A percentile compares a stretch with the other conserved stretches of the same genome.
Conservation (phyloP, 2,113 vertebrate genomes). For the Atrichornis clamosus region DNA sequence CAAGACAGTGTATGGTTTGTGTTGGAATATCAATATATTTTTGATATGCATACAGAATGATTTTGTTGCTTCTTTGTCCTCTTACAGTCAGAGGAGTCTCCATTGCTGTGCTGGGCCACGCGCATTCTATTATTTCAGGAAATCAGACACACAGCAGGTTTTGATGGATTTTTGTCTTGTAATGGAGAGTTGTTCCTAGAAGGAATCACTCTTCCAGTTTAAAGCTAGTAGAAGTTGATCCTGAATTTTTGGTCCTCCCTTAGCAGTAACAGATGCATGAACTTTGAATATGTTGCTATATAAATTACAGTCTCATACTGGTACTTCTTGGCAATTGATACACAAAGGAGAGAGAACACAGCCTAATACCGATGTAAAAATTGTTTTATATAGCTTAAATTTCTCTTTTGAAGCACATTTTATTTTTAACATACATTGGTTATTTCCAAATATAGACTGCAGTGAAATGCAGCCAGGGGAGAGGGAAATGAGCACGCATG, state of each 20-base stretch:
- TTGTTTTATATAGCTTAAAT: background rate
- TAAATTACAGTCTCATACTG: background rate
- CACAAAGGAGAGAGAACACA: background rate
- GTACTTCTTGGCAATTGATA: background rate
- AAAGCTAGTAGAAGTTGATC: background rate
- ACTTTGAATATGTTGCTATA: background rate
- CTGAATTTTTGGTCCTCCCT: background rate
- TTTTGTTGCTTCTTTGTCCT: background rate
- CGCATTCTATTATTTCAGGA: background rate
- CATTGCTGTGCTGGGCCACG: background rate
- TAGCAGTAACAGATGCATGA: background rate
- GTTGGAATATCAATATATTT: background rate
- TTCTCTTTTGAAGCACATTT: background rate
- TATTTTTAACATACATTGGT: background rate
- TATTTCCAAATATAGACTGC: background rate
- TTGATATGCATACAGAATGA: background rate
- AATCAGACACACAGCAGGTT: background rate
- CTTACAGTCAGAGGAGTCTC: background rate
- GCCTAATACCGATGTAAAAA: background rate
- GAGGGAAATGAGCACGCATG: rapidly evolving
- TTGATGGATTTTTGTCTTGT: background rate
- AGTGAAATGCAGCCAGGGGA: background rate
- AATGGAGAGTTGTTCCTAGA: background rate
- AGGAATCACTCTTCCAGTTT: background rate
- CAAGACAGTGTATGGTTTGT: background rate